These are phyloP conservation scores for Dinomys branickii DNA, from an alignment of 2,113 vertebrate genomes.

Conservation along the genomic window DNA sequence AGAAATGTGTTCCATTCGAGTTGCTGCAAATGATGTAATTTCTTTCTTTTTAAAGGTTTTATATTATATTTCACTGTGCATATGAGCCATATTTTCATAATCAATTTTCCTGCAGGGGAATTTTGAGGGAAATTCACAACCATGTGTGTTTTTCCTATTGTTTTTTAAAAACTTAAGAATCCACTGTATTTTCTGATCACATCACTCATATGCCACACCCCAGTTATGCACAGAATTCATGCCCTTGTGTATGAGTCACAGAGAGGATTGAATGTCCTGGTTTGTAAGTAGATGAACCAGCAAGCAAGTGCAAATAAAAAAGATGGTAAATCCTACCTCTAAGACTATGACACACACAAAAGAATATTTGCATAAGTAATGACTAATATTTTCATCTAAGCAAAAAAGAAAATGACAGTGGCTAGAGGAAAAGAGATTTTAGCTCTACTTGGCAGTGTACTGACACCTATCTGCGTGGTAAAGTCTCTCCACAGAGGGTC, in stretches of 20 bases:
- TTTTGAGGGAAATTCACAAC: neutral
- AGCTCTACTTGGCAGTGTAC: neutral
- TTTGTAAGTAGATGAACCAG: neutral
- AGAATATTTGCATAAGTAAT: neutral
- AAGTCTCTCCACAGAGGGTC: neutral
- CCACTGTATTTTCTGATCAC: neutral
- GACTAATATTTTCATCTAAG: neutral
- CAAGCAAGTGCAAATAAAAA: neutral
- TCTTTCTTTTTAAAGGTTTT: neutral
- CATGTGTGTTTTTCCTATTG: neutral
- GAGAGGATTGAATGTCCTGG: neutral
- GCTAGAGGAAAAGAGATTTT: neutral
- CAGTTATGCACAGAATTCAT: neutral
- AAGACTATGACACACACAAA: neutral
- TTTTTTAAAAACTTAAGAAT: neutral
- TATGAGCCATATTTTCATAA: neutral
- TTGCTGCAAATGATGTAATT: neutral
- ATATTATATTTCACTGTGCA: neutral
- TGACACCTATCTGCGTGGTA: neutral
- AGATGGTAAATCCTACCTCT: neutral
- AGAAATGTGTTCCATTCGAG: neutral
- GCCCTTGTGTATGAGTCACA: neutral
- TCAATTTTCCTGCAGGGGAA: neutral
- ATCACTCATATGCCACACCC: neutral
- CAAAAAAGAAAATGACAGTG: neutral